Evolutionary conservation across 1,140 invertebrate species (phyloP), one percentile per base, ranked within the genome.

Genomic region (Hermatobates lingyangjiaoensis): DNA sequence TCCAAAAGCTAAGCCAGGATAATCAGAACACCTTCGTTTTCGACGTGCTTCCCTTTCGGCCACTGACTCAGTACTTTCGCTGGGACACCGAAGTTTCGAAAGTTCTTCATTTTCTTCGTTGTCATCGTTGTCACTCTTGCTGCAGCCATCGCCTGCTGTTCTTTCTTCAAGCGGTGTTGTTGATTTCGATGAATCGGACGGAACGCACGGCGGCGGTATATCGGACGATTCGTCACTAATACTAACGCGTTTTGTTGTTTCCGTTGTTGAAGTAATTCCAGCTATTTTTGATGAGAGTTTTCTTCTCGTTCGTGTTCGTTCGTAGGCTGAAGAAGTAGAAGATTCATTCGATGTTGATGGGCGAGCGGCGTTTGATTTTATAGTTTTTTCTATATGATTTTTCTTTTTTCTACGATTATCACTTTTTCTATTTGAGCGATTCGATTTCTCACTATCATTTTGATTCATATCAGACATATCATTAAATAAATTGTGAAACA

Each of bases 1-100:
- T 21, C 86, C 87, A 60, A 93, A 90, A 0, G 87, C 87, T 7
- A 94, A 67, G 3, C 89, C 89, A 0, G 88, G 89, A 70, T 93
- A 94, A 63, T 92, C 88, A 2, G 86, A 77, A 65, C 86, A 90
- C 65, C 85, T 71, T 58, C 77, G 67, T 45, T 62, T 58, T 26
- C 63, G 55, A 54, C 80, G 71, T 38, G 76, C 80, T 60, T 88
- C 86, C 53, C 86, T 72, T 61, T 86, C 86, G 24, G 87, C 83
- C 40, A 89, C 73, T 26, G 89, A 77, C 66, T 93, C 89, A 1
- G 86, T 81, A 42, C 84, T 71, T 62, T 88, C 85, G 64, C 85
- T 89, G 28, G 86, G 77, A 69, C 89, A 93, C 50, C 88, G 69
- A 21, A 92, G 68, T 63, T 80, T 77, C 0, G 86, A 75, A 52